A percentile compares a stretch with the other conserved stretches of the same genome.
Conservation (phyloP, 1,140 invertebrate genomes). For the Drosophila rhopaloa region DNA sequence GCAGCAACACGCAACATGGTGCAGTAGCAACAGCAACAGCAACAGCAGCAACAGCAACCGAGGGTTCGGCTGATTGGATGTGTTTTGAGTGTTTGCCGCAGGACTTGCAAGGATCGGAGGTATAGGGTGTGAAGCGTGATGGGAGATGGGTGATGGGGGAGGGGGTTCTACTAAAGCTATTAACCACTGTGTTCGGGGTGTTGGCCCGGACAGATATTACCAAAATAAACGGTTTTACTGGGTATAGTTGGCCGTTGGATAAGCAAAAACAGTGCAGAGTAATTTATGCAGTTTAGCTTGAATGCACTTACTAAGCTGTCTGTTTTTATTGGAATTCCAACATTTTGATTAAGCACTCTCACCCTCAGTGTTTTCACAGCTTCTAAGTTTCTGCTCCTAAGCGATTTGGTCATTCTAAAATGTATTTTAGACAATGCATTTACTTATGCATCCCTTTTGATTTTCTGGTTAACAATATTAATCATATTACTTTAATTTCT, state of each 20-base stretch:
- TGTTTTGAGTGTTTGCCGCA: conserved; percentile 31
- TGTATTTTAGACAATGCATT: too few species aligned
- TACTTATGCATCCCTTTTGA: too few species aligned
- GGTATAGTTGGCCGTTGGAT: background rate
- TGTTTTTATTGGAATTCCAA: background rate
- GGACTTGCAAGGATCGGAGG: conserved; percentile 13
- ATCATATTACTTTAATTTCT: background rate
- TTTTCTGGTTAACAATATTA: background rate
- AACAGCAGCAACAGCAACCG: conserved; percentile 8
- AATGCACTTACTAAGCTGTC: conserved; percentile 3
- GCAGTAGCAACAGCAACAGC: conserved; percentile 6
- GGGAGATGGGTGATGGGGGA: background rate
- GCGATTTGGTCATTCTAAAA: too few species aligned
- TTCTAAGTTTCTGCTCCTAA: too few species aligned
- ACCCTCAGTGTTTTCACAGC: background rate
- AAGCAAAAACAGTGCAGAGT: conserved; percentile 6
- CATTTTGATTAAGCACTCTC: background rate
- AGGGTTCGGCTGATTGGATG: conserved; percentile 38
- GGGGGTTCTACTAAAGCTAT: conserved; percentile 13
- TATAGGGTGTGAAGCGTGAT: background rate
- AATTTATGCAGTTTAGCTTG: conserved; percentile 4
- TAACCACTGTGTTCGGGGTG: conserved; percentile 18
- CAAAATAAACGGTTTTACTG: conserved; percentile 13
- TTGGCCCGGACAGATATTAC: conserved; percentile 16
- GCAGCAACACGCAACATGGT: conserved; percentile 1